Conservation (phyloP, 2,888 invertebrate genomes). For the Allolobophora icterica region DNA sequence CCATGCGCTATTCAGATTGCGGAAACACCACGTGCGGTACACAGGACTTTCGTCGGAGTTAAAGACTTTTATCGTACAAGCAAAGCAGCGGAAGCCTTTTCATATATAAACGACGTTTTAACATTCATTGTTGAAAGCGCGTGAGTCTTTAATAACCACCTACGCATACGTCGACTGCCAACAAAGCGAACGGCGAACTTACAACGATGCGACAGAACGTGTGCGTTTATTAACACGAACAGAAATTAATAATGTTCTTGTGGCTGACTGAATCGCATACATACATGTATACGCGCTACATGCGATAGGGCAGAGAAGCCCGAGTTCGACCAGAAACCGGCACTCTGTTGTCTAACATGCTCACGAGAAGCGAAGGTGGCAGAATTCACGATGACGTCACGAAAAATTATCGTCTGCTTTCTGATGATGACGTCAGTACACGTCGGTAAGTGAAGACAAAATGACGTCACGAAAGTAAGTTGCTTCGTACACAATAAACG, state of each 20-base stretch:
- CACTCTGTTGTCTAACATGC: not conserved
- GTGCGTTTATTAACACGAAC: not conserved
- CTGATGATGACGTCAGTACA: not conserved
- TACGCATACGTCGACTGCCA: not conserved
- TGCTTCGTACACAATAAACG: no score
- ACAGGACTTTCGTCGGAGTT: not conserved
- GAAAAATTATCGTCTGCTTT: not conserved
- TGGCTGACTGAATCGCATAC: not conserved
- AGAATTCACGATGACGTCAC: conserved; percentile 17
- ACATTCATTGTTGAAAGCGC: not conserved
- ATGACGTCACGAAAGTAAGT: not conserved
- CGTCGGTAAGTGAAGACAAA: not conserved
- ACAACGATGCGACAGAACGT: not conserved
- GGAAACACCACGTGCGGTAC: not conserved
- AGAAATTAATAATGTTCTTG: not conserved
- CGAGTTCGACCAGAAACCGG: not conserved
- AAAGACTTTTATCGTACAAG: not conserved
- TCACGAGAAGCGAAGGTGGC: not conserved
- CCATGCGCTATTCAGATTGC: not conserved
- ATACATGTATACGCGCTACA: not conserved
- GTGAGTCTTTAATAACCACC: not conserved
- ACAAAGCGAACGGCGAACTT: not conserved
- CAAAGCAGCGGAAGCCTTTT: conserved; percentile 11
- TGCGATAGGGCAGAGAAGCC: not conserved
- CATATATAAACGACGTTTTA: not conserved